Evolutionary conservation across 2,113 vertebrate genomes (phyloP), one percentile per base, ranked within the genome.

Genomic region (Rostratula benghalensis): DNA sequence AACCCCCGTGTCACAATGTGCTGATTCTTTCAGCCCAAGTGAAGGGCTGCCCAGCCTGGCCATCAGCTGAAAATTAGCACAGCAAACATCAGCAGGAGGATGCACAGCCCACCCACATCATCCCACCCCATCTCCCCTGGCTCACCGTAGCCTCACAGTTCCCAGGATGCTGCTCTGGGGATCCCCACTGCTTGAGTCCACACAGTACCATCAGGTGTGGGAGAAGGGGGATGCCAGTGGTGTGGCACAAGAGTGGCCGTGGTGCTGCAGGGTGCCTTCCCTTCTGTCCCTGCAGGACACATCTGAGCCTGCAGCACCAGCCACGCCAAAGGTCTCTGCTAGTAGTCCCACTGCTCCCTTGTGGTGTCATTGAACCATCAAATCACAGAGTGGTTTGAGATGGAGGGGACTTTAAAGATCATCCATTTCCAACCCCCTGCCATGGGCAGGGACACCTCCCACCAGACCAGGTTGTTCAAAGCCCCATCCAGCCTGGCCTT

Each of bases 171-270:
- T 68, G 86, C 54, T 46, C 35, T 20, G 24, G 23, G 17, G 48
- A 39, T 45, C 35, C 54, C 21, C 24, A 10, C 24, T 17, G 69
- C 41, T 54, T 3, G 27, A 41, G 31, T 17, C 75, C 54, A n/a
- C 30, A 27, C 0, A 2, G 18, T n/a, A 31, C 35, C 35, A 35
- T 10, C 22, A 45, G 1, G 0, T 0, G 1, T 5, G 50, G 77
- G 64, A 67, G 51, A 54, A 87, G 51, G n/a, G 16, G 39, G 23
- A 19, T 54, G 39, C 48, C 33, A 13, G 16, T 0, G 1, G 43
- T 27, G 5, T 8, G 37, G 54, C 48, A 23, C 37, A n/a, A 7
- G 35, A n/a, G 43, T 6, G 10, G 61, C 22, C 4, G 0, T 41
- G 67, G 48, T n/a, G 60, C 67, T 43, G 53, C 41, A 22, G 0